Base-by-base conservation (phyloP, 2,888 invertebrate genomes). In the Teleogryllus oceanicus region DNA sequence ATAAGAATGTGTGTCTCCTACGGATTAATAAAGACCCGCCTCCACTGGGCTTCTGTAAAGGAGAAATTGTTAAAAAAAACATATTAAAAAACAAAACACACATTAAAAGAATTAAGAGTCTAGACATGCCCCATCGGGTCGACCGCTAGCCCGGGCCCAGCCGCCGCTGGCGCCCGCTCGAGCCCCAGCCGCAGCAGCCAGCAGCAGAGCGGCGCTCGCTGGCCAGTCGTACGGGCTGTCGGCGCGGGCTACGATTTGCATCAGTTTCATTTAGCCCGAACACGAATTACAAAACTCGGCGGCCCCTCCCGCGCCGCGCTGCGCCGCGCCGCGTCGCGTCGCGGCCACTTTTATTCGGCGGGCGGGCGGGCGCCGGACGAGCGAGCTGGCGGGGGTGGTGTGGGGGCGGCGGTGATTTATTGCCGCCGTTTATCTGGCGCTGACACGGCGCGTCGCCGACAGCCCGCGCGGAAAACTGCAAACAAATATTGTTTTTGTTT, bases 201-300 rank as follows among this genome's bases (percentile, higher is more conserved):
- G 37, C 37, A 37, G 37, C 37, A 8, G 37, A 37, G 37, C 8
- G 5, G 37, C 37, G 8, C 37, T 37, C 37, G 37, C 37, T 37
- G 37, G 37, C 37, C 37, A 37, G 37, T 37, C 37, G 37, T 37
- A 8, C 37, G 62, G 62, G 62, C 16, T 62, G 62, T 62, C 62
- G 62, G 62, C 62, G 62, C 62, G 62, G 62, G 62, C 62, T n/a
- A 62, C 62, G 62, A 62, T 62, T 62, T 62, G 62, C 62, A 62
- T 62, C 62, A 62, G 62, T 62, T 62, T 62, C 62, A 62, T 62
- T 62, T 62, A 62, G 62, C 62, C n/a, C 62, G 16, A 62, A 62
- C 62, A 62, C 62, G 62, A n/a, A 62, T 62, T 62, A 62, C 62
- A 18, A 62, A 62, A 62, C 62, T 62, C 62, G 62, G 5, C 62